Evolutionary conservation across 2,113 vertebrate species (phyloP).

Genomic region (Colistium nudipinnis): DNA sequence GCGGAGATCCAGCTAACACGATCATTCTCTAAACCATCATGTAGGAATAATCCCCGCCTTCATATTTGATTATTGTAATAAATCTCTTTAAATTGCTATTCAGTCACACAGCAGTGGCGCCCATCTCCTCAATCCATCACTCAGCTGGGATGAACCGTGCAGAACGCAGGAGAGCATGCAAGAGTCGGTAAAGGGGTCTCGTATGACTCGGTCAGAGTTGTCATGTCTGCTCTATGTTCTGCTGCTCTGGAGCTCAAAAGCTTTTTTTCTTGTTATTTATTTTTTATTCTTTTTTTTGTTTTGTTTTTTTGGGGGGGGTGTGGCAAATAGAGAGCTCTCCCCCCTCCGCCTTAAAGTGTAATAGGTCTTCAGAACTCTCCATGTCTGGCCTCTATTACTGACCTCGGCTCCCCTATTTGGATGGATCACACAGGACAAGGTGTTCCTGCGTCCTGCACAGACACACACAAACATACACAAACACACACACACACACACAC

Average conservation of each 20-base stretch:
- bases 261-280: neutral
- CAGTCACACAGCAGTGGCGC: conserved; percentile 58
- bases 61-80: conserved; percentile 80
- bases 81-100: conserved; percentile 77
- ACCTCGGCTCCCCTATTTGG: conserved; percentile 48
- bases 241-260: conserved; percentile 49
- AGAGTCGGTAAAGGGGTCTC: conserved; percentile 13
- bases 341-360: conserved; percentile 48
- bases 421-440: conserved; percentile 62
- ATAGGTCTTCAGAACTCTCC: conserved; percentile 60
- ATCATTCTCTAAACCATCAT: conserved; percentile 76
- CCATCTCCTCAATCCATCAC: conserved; percentile 57
- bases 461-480: conserved; percentile 17
- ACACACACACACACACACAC: conserved; percentile 22
- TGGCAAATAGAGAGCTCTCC: conserved; percentile 52
- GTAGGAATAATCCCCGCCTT: conserved; percentile 76
- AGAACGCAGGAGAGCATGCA: conserved; percentile 30
- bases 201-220: conserved; percentile 38
- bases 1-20: conserved; percentile 69
- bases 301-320: conserved; percentile 7
- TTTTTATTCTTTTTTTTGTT: neutral
- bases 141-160: conserved; percentile 18
- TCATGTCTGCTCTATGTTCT: conserved; percentile 60
- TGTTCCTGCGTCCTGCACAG: conserved; percentile 58
- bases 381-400: conserved; percentile 65